Conservation (phyloP, 2,113 vertebrate genomes). For the Glaucomys volans region DNA sequence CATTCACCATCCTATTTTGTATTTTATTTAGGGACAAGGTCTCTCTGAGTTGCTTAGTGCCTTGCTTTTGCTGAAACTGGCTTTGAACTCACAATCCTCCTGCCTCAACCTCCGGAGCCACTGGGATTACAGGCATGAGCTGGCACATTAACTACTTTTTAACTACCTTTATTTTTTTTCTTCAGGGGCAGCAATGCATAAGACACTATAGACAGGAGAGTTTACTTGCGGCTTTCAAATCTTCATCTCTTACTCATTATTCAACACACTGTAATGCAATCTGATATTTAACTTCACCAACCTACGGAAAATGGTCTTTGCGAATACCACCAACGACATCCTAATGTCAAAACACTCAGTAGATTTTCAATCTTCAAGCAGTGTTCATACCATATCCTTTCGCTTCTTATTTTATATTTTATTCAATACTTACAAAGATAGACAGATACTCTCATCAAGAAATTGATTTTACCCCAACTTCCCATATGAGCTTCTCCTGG, state of each 20-base stretch:
- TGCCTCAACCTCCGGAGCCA: too few species aligned
- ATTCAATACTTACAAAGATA: not conserved
- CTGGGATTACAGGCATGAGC: too few species aligned
- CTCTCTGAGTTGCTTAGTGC: too few species aligned
- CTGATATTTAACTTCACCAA: not conserved
- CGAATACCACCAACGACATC: not conserved
- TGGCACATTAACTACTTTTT: not conserved
- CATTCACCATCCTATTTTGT: too few species aligned
- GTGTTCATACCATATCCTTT: not conserved
- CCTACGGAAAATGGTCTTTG: not conserved
- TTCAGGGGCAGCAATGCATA: not conserved
- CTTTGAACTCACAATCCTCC: too few species aligned
- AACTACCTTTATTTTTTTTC: not conserved
- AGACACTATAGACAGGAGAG: not conserved
- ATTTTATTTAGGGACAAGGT: too few species aligned
- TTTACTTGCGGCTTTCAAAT: not conserved
- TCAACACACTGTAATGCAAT: not conserved
- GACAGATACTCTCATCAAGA: not conserved
- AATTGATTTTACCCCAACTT: not conserved
- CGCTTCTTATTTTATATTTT: conserved; percentile 14
- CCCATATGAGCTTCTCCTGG: not conserved
- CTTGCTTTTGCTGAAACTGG: too few species aligned
- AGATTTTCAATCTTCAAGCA: not conserved
- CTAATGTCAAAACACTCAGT: not conserved
- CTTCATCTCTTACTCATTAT: not conserved